A percentile compares a stretch with the other conserved stretches of the same genome.
These are phyloP conservation scores for Candidula unifasciata DNA, from an alignment of 2,888 invertebrate genomes.

Conservation along the genomic window DNA sequence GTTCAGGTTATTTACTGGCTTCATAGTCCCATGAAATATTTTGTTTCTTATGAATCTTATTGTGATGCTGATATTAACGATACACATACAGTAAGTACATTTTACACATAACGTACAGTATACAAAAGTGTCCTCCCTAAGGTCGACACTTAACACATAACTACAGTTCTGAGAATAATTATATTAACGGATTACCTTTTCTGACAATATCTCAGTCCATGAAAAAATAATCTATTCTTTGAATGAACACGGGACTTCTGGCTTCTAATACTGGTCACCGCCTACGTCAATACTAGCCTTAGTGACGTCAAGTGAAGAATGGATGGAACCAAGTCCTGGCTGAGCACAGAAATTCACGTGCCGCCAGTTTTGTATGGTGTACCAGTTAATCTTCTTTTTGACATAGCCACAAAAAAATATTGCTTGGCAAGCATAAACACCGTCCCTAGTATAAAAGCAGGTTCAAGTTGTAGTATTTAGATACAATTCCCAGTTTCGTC, in stretches of 20 bases:
- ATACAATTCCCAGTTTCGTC: no score
- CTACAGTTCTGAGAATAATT: neutral
- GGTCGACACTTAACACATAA: neutral
- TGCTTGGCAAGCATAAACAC: neutral
- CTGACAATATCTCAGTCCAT: neutral
- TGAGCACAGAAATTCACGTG: neutral
- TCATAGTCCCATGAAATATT: no score
- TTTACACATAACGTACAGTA: neutral
- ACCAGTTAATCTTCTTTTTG: neutral
- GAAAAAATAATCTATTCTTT: neutral
- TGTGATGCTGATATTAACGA: no score
- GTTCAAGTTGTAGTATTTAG: neutral
- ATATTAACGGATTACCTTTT: neutral
- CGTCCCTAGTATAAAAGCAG: neutral
- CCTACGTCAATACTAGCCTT: conserved; percentile 7
- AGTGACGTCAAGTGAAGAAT: conserved; percentile 16
- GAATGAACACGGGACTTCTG: neutral
- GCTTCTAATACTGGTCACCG: conserved; percentile 5
- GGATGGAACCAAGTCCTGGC: neutral
- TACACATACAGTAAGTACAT: no score
- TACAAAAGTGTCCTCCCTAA: neutral
- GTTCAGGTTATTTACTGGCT: no score
- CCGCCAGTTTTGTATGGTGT: neutral
- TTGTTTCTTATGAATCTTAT: no score
- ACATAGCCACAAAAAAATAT: neutral